Percentiles rank a stretch among this genome's conserved stretches.
phyloP scores from a whole-genome alignment of 2,113 vertebrate species.

The Psammodynastes pulverulentus region DNA sequence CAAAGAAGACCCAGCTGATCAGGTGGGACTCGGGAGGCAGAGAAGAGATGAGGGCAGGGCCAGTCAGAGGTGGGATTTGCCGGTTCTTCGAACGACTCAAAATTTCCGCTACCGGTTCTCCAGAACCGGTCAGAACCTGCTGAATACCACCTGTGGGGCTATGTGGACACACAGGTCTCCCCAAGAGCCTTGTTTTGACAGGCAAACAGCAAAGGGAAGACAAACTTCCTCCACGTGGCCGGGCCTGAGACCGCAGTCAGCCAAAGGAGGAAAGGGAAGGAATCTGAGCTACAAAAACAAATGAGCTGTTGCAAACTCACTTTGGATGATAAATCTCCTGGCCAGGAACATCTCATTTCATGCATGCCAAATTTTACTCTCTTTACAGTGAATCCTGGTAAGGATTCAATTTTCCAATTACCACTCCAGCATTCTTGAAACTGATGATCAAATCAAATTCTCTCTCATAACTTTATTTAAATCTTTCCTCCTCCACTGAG shows the following conservation, averaged over 20 bases:
- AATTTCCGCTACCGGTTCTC: too few species aligned
- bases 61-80: too few species aligned
- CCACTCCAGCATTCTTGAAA: conserved; percentile 31
- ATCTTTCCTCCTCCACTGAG: conserved; percentile 35
- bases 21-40: too few species aligned
- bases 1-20: too few species aligned
- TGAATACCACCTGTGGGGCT: too few species aligned
- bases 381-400: conserved; percentile 28
- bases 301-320: conserved; percentile 40
- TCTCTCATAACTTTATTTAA: conserved; percentile 42
- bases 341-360: conserved; percentile 41
- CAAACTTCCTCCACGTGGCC: neutral
- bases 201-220: neutral
- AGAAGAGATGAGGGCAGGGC: too few species aligned
- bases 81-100: too few species aligned
- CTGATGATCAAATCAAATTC: conserved; percentile 49
- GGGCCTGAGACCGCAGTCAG: conserved; percentile 33
- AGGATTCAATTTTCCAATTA: conserved; percentile 50
- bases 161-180: neutral
- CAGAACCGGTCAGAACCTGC: too few species aligned
- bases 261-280: conserved; percentile 40
- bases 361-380: conserved; percentile 50
- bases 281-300: conserved; percentile 48
- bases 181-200: neutral
- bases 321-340: conserved; percentile 45